Conservation (phyloP, 2,888 invertebrate species). For the Silvanus unidentatus region DNA sequence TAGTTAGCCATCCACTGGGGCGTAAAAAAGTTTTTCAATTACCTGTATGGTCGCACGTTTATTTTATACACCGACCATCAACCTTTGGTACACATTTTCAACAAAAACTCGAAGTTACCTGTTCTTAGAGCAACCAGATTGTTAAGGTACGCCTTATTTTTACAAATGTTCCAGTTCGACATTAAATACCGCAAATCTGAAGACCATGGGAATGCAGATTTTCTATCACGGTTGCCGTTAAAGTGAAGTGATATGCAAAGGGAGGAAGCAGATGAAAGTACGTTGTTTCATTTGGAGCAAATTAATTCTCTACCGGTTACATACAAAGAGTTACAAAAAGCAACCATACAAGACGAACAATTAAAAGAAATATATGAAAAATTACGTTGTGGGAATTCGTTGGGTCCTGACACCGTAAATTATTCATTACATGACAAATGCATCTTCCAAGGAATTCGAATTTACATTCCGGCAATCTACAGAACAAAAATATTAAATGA, state of each 20-base stretch:
- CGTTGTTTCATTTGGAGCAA: constrained; percentile 1
- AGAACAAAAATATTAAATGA: constrained; percentile 8
- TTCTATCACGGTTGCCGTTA: constrained; percentile 20
- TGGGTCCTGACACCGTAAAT: no score
- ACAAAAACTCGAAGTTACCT: constrained; percentile 27
- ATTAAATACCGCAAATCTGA: constrained; percentile 18
- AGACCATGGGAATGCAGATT: constrained; percentile 17
- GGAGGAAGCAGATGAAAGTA: neutral
- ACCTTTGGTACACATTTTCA: constrained; percentile 31
- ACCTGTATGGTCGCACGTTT: constrained; percentile 33
- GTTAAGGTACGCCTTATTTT: constrained; percentile 17
- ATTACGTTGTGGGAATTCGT: no score
- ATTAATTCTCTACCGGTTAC: no score
- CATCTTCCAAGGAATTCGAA: neutral
- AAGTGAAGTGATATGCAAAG: neutral
- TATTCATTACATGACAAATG: neutral
- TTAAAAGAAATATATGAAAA: no score
- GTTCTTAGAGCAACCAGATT: constrained; percentile 30
- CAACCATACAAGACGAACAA: no score
- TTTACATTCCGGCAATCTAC: constrained; percentile 8
- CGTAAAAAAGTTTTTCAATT: constrained; percentile 24
- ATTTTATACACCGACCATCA: constrained; percentile 33
- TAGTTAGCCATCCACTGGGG: constrained; percentile 21
- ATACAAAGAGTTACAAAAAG: no score
- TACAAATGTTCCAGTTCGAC: constrained; percentile 21